A percentile compares a stretch with the other conserved stretches of the same genome.
phyloP scores from a whole-genome alignment of 2,113 vertebrate genomes.

The Seriola aureovittata region DNA sequence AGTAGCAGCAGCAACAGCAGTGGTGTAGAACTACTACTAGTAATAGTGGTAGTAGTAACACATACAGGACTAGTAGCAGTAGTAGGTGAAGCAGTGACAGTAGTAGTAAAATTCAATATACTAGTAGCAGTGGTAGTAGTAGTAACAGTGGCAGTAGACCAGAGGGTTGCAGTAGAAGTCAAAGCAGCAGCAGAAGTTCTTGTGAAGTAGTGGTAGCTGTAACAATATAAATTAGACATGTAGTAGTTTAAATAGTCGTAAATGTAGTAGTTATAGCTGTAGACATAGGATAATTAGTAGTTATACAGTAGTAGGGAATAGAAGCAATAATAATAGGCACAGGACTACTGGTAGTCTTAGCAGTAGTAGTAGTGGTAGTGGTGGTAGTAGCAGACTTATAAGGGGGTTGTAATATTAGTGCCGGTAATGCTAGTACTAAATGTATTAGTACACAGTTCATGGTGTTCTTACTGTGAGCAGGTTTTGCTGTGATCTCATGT shows the following conservation, averaged over 20 bases:
- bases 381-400: background rate
- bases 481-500: background rate
- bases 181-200: background rate
- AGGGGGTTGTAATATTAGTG: background rate
- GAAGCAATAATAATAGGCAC: background rate
- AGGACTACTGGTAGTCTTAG: background rate
- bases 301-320: background rate
- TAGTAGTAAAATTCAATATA: background rate
- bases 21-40: too few species aligned
- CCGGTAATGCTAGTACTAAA: background rate
- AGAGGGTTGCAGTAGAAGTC: too few species aligned
- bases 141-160: too few species aligned
- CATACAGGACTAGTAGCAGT: background rate
- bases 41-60: background rate
- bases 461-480: background rate
- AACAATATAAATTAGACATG: too few species aligned
- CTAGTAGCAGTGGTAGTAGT: background rate
- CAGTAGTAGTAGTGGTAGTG: background rate
- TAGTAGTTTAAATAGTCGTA: background rate
- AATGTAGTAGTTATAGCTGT: background rate
- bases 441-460: background rate
- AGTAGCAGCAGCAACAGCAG: background rate
- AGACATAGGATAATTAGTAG: background rate
- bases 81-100: background rate
- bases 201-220: background rate